A percentile compares a stretch with the other conserved stretches of the same genome.
These are phyloP conservation scores for Percopsis transmontana DNA, from an alignment of 2,113 vertebrate genomes.

Conservation along the genomic window DNA sequence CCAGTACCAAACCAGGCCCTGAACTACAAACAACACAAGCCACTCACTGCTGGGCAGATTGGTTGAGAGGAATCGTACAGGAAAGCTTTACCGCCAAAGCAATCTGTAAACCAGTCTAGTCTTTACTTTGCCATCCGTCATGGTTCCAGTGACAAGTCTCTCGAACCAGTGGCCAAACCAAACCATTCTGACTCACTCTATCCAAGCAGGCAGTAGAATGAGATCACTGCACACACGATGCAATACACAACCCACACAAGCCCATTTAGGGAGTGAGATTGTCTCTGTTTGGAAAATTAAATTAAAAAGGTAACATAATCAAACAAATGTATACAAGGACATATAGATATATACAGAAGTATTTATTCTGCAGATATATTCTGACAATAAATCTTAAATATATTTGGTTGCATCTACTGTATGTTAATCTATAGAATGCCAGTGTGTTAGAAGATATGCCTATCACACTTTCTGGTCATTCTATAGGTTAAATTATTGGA, in stretches of 20 bases:
- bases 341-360: background rate
- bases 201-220: constrained; percentile 21
- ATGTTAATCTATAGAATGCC: background rate
- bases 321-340: too few relatives aligned
- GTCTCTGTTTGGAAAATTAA: background rate
- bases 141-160: constrained; percentile 8
- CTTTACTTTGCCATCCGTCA: constrained; percentile 27
- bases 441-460: background rate
- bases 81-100: constrained; percentile 7
- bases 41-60: background rate
- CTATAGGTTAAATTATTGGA: background rate
- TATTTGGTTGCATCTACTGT: background rate
- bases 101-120: constrained; percentile 10
- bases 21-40: background rate
- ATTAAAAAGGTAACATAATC: background rate
- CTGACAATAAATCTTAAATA: background rate
- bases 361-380: background rate
- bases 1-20: too few relatives aligned
- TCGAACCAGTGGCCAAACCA: constrained; percentile 8
- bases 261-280: background rate
- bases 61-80: background rate
- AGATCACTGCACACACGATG: constrained; percentile 8
- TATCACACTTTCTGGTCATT: background rate
- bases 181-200: constrained; percentile 46
- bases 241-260: background rate